phyloP scores from a whole-genome alignment of 2,888 invertebrate genomes.

The Hesperia comma region DNA sequence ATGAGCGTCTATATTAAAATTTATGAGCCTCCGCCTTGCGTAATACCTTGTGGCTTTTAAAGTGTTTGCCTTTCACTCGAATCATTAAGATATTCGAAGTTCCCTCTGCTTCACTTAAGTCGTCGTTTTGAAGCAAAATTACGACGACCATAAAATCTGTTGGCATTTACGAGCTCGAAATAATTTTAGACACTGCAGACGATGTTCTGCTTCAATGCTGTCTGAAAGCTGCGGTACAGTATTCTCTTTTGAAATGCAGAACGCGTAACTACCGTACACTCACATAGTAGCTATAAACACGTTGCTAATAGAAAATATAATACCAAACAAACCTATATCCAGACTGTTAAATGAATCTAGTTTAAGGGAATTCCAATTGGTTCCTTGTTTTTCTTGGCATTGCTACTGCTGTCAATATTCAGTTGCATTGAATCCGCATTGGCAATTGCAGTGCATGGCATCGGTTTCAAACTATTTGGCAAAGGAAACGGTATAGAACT shows the following conservation, averaged over 20 bases:
- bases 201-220: constrained; percentile 15
- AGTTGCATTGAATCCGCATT: constrained; percentile 30
- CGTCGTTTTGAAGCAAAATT: constrained; percentile 31
- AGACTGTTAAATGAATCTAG: constrained; percentile 20
- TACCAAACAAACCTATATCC: constrained; percentile 4
- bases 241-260: constrained; percentile 17
- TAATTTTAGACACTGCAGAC: constrained; percentile 30
- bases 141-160: constrained; percentile 34
- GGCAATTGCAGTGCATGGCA: constrained; percentile 29
- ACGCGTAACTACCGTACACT: constrained; percentile 13
- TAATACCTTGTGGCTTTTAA: constrained; percentile 32
- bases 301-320: constrained; percentile 24
- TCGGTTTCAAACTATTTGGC: constrained; percentile 32
- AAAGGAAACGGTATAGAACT: constrained; percentile 7
- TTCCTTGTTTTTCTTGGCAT: constrained; percentile 36
- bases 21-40: constrained; percentile 11
- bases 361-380: constrained; percentile 18
- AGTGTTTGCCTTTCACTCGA: constrained; percentile 36
- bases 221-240: constrained; percentile 17
- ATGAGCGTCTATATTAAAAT: constrained; percentile 14
- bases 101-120: constrained; percentile 28
- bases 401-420: constrained; percentile 22
- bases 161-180: constrained; percentile 31
- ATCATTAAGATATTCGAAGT: constrained; percentile 27
- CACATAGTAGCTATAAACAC: constrained; percentile 22